phyloP scores from a whole-genome alignment of 2,888 invertebrate species.

The Cremastinae sp. region DNA sequence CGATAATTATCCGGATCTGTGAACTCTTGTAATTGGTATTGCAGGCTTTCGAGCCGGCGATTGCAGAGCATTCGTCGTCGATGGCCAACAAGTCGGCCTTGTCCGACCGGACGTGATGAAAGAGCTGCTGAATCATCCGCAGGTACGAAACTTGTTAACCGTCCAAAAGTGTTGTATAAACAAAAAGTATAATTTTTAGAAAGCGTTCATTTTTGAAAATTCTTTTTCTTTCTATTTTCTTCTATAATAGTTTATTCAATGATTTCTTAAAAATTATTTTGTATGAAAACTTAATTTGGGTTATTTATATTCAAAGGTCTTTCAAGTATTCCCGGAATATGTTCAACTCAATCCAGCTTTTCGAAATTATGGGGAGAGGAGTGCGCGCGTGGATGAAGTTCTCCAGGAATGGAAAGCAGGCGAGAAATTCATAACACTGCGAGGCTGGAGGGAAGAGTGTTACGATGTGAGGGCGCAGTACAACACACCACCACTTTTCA shows the following conservation, averaged over 20 bases:
- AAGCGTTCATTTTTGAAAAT: slow-evolving; percentile 1
- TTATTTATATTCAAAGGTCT: slow-evolving; percentile 84
- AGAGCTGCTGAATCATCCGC: slow-evolving; percentile 90
- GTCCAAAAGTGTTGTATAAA: no score
- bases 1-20: neutral
- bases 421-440: slow-evolving; percentile 89
- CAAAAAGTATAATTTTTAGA: no score
- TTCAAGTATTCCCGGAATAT: slow-evolving; percentile 86
- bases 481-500: slow-evolving; percentile 84
- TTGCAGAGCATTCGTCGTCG: slow-evolving; percentile 93
- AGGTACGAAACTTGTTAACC: slow-evolving; percentile 82
- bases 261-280: no score
- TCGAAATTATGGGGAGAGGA: slow-evolving; percentile 91
- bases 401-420: slow-evolving; percentile 88
- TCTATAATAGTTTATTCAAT: no score
- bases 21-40: slow-evolving; percentile 14
- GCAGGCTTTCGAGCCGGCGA: slow-evolving; percentile 88
- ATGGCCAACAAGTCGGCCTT: slow-evolving; percentile 94
- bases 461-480: slow-evolving; percentile 93
- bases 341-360: slow-evolving; percentile 94
- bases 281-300: no score
- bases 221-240: no score
- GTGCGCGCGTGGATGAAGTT: slow-evolving; percentile 89
- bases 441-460: slow-evolving; percentile 97
- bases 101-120: slow-evolving; percentile 92